Evolutionary conservation across 1,140 invertebrate species (phyloP).

Genomic region (Aphelenchoides fujianensis): DNA sequence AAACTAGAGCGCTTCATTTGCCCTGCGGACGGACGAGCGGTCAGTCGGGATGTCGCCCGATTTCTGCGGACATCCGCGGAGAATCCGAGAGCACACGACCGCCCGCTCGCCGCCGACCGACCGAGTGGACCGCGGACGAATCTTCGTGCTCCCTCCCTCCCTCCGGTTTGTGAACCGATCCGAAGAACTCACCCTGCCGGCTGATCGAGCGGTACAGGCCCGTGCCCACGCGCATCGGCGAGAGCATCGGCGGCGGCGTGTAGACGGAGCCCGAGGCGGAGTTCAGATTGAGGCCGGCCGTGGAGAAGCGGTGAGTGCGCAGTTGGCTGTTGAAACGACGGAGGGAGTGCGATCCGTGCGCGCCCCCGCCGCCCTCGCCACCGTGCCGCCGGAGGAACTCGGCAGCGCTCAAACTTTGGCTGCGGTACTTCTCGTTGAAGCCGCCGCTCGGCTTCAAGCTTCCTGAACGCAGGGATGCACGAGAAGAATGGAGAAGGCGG

Average conservation of each 20-base stretch:
- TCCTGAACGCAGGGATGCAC: too few species aligned
- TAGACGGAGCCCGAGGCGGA: background rate
- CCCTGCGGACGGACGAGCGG: too few species aligned
- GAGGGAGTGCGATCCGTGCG: background rate
- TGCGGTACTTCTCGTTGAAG: constrained; percentile 1
- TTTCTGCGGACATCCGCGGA: too few species aligned
- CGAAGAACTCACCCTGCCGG: background rate
- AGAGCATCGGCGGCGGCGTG: constrained; percentile 5
- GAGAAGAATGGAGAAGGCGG: too few species aligned
- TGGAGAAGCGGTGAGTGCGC: background rate
- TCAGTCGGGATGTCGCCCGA: too few species aligned
- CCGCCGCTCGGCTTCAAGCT: too few species aligned
- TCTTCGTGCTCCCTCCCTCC: too few species aligned
- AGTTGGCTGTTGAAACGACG: background rate
- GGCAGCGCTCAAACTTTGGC: constrained; percentile 1
- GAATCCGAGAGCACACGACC: too few species aligned
- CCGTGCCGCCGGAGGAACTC: constrained; percentile 6
- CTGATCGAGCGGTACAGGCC: background rate
- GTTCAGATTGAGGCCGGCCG: background rate
- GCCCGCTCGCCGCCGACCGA: too few species aligned
- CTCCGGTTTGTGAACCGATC: too few species aligned
- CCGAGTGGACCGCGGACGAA: too few species aligned
- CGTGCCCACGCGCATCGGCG: background rate
- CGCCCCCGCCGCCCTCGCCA: background rate
- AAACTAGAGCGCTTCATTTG: too few species aligned